These are phyloP conservation scores for Sarcophaga peregrina DNA, from an alignment of 1,140 invertebrate genomes.

Conservation along the genomic window DNA sequence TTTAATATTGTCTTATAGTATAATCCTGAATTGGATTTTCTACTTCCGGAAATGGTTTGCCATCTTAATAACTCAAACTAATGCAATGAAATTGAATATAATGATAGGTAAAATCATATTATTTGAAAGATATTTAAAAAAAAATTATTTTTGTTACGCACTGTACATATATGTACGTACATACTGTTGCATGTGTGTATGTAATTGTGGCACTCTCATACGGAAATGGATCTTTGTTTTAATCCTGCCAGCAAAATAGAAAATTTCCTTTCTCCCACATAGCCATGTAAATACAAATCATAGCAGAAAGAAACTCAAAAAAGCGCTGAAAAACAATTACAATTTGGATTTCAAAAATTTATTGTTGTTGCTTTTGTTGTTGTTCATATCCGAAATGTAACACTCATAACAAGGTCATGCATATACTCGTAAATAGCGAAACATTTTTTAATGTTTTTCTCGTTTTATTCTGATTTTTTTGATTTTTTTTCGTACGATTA, in stretches of 20 bases:
- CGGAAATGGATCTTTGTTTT: not conserved
- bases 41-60: too few species aligned
- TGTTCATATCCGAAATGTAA: slow-evolving; percentile 6
- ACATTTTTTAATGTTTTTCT: too few species aligned
- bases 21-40: too few species aligned
- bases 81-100: too few species aligned
- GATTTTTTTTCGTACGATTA: not conserved
- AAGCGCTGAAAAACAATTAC: slow-evolving; percentile 21
- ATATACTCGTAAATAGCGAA: too few species aligned
- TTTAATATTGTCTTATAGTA: too few species aligned
- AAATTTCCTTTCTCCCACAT: not conserved
- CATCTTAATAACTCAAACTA: too few species aligned
- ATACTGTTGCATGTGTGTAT: not conserved
- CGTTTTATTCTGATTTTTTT: too few species aligned
- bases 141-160: not conserved
- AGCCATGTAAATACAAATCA: not conserved
- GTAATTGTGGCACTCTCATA: not conserved
- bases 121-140: too few species aligned
- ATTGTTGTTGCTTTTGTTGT: not conserved
- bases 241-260: slow-evolving; percentile 2
- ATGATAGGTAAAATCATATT: too few species aligned
- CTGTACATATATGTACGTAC: not conserved
- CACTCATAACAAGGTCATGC: slow-evolving; percentile 1
- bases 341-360: not conserved
- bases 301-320: not conserved